Percentiles rank a stretch among this genome's conserved stretches.
Evolutionary conservation across 23 tunicate genomes (phyloP).

Genomic region (Pegea sp.): DNA sequence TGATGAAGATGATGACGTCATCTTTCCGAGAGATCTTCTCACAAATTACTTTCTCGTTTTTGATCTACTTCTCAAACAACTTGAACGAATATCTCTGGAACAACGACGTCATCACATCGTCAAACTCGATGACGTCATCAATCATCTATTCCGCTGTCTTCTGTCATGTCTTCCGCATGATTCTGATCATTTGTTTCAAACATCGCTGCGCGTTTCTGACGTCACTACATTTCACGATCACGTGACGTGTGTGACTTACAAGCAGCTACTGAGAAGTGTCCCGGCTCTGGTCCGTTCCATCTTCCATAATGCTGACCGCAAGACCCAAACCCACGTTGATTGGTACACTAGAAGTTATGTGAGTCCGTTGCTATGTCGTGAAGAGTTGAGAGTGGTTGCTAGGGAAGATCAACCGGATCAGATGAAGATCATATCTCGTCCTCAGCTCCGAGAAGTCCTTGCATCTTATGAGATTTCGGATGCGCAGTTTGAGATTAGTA

Average conservation of each 20-base stretch:
- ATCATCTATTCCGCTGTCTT: no score
- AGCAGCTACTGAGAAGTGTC: constrained; percentile 17
- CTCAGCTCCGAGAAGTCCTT: constrained; percentile 28
- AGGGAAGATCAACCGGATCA: constrained; percentile 2
- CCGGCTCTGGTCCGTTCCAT: constrained; percentile 40
- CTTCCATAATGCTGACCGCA: constrained; percentile 21
- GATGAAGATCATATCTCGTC: constrained; percentile 14
- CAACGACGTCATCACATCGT: no score
- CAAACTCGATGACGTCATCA: no score
- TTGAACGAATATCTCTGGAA: no score
- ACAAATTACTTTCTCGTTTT: no score
- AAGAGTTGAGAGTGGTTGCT: constrained; percentile 36
- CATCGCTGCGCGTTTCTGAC: not conserved
- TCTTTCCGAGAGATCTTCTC: no score
- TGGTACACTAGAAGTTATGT: constrained; percentile 39
- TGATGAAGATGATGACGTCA: not conserved
- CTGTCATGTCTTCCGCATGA: no score
- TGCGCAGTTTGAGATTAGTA: constrained; percentile 47
- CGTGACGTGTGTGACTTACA: constrained; percentile 37
- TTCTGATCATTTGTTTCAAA: no score
- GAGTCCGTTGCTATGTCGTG: constrained; percentile 18
- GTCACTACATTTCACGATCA: constrained; percentile 12
- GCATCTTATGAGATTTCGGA: constrained; percentile 58
- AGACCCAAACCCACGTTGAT: constrained; percentile 12
- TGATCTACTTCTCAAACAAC: no score